Percentiles rank a stretch among this genome's conserved stretches.
Conservation (phyloP, 2,113 vertebrate species). For the Hydrochoerus hydrochaeris region DNA sequence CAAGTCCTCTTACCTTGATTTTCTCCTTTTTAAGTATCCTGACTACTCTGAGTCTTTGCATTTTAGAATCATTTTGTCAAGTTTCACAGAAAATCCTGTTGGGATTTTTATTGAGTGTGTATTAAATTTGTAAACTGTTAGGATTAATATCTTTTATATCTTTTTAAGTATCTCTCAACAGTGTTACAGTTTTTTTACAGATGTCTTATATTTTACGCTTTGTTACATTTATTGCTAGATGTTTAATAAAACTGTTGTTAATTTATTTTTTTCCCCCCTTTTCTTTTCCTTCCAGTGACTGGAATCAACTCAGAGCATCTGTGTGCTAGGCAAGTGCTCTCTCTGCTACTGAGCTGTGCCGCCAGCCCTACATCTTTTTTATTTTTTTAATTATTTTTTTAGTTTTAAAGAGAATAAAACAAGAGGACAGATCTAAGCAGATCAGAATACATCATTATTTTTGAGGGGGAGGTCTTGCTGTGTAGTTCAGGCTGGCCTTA, state of each 20-base stretch:
- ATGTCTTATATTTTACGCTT: not conserved
- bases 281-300: not conserved
- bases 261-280: not conserved
- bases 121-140: not conserved
- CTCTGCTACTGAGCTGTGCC: not conserved
- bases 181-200: not conserved
- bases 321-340: not conserved
- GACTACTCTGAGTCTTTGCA: not conserved
- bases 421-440: too few species aligned
- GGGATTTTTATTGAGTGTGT: conserved; percentile 5
- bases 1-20: not conserved
- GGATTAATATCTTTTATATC: not conserved
- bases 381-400: too few species aligned
- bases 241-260: not conserved
- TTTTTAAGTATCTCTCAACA: conserved; percentile 11
- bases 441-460: not conserved
- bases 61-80: not conserved
- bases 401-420: too few species aligned
- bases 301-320: not conserved
- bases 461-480: not conserved
- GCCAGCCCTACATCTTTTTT: not conserved
- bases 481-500: not conserved
- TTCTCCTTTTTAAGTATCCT: not conserved
- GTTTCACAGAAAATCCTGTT: not conserved
- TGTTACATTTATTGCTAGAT: not conserved